Base-by-base conservation (phyloP, 2,113 vertebrate species). In the Promerops cafer region DNA sequence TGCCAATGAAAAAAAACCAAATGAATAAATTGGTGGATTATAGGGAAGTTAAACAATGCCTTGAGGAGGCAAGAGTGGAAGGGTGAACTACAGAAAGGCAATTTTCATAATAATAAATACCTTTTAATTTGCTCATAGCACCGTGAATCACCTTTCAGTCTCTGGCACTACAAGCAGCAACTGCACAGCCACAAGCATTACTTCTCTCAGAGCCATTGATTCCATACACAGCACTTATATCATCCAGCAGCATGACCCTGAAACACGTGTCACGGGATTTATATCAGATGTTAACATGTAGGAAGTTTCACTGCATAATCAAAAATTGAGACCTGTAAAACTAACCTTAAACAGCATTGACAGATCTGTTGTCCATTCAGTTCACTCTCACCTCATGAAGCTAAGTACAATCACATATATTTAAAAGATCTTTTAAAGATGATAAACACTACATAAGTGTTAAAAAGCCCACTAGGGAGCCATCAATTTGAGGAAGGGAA, bases 401-500 rank as follows among this genome's bases (percentile, higher is more conserved):
- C 63, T 93, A 89, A 95, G 23, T 89, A 63, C 23, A 93, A 96
- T 93, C 66, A 78, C 77, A 90, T 57, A 30, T 71, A 93, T 90
- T 97, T 95, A 95, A 92, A 57, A 91, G 79, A 93, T 85, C 66
- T 53, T 96, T 24, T 83, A 97, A 96, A 80, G 85, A 97, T 92
- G 85, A 96, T 86, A 97, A 97, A 95, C 90, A 92, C 53, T 70
- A 83, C 35, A 31, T 74, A 97, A 91, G 61, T 95, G 80, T 87
- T 79, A 89, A 97, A 96, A 94, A 79, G 63, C 77, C 54, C 95
- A 96, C 90, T 64, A 85, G 89, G 93, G 90, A 97, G 45, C 31
- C 69, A 96, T 97, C 70, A 86, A 64, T 96, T 96, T 94, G 85
- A 92, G 95, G 47, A 95, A 92, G 39, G 93, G 91, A 95, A 93